Evolutionary conservation across 2,113 vertebrate genomes (phyloP), one percentile per base, ranked within the genome.

Genomic region (Syngnathus typhle): DNA sequence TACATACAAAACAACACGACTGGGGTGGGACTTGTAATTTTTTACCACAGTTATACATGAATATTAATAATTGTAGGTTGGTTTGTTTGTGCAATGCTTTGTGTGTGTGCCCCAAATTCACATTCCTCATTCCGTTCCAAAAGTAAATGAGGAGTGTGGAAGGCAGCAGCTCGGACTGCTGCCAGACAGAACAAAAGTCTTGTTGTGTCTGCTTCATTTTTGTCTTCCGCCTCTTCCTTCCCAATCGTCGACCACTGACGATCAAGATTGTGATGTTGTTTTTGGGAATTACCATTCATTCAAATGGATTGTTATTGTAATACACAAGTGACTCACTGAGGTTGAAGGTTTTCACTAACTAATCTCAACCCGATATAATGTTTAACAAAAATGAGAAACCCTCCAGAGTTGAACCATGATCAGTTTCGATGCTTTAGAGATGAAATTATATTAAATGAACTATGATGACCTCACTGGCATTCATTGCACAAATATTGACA

Each of bases 181-280:
- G 73, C 73, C 70, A 84, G 79, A 23, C 36, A 46, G 59, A 83
- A 91, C 90, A 90, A 86, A 84, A 68, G 77, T 60, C 7, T 69
- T 82, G 80, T 70, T 91, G 85, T 90, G 76, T 74, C 46, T 60
- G 72, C 36, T 74, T 76, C 64, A 52, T 76, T 54, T 54, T 44
- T 49, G 77, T 63, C 18, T 67, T 79, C 56, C 69, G 70, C 76
- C 63, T 69, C 74, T 84, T 87, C 56, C 71, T 77, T 18, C 76
- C 16, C 37, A n/a, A 39, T 61, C 39, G 71, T 80, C 73, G 63
- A 41, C 58, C 62, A 39, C 32, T 69, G 36, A 77, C 71, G 18
- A 52, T 49, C 19, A 60, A 54, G 19, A 64, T 18, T 60, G 68
- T 16, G 46, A 18, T 32, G 8, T 36, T 46, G 4, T 47, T 36